Evolutionary conservation across 2,797 vertebrate species (phyloP), one percentile per base, ranked within the genome.

Genomic region (Clarias laeviceps): DNA sequence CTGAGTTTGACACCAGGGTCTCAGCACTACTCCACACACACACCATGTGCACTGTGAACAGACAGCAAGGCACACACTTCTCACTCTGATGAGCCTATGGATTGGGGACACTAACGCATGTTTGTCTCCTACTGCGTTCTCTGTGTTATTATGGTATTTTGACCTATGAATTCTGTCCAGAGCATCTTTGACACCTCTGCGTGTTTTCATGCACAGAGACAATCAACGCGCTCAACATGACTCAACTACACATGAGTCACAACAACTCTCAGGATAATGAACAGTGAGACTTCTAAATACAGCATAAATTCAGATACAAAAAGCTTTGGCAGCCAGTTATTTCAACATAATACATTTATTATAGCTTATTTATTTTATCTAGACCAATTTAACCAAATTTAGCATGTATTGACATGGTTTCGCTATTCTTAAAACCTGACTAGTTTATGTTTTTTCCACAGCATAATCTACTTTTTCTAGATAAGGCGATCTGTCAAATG

Each of bases 61-160:
- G 61, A 82, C 83, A 66, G 50, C 50, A 84, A 87, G 65, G 62
- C 76, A 78, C 74, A 29, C 29, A 82, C 64, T 86, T 72, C 79
- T 62, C 73, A 77, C 82, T 84, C 82, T 69, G 72, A 78, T 82
- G 83, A 78, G 76, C 78, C 84, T 81, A 37, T 84, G 74, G 80
- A 78, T 83, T 83, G 74, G 56, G 57, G 84, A 88, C 84, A 87
- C 87, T 89, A 85, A 83, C 78, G 78, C 84, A 87, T 83, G 78
- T 81, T 88, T 88, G 82, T 83, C 84, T 83, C 79, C 89, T 14
- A 50, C 80, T 76, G 89, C 80, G 84, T 80, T 74, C 82, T 85
- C 68, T 65, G 76, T 85, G 85, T 88, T 89, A 82, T 70, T 40
- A 65, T 66, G 29, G 72, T 69, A 79, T 85, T 87, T 68, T 90